Base-by-base conservation (phyloP, 2,113 vertebrate species). In the Apus apus region DNA sequence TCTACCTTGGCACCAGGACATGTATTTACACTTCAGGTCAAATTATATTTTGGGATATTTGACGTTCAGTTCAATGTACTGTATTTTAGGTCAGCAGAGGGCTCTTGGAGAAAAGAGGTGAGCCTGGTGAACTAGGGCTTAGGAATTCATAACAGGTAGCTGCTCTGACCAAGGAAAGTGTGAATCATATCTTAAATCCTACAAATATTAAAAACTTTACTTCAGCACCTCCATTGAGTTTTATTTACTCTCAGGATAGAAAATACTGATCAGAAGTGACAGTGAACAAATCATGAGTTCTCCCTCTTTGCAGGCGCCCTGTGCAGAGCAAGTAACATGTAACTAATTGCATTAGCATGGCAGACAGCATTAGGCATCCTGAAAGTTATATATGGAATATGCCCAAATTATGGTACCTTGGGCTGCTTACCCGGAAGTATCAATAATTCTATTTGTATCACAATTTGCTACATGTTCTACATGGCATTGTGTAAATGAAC, bases 61-160 rank as follows among this genome's bases (percentile, higher is more conserved):
- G 95, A 54, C 12, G 43, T 32, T 26, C 45, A 65, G 14, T 67
- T 81, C 50, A 38, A 92, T 32, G 46, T 0, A 11, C 29, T 67
- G 91, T 22, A 73, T 78, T 94, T 97, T 56, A 96, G 83, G 94
- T 80, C 96, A 97, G 97, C 87, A 97, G 96, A 98, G 97, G 97
- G 96, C 96, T 95, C 97, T 95, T 93, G 91, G 51, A 97, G 97
- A 97, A 97, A 97, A 72, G 94, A 86, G 13, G 32, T 6, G 34
- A 82, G 68, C 56, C 66, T 26, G 85, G 88, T 92, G 85, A 96
- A 96, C 19, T 53, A 76, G 48, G 87, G 89, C 91, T 94, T 21
- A 94, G 58, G 17, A 94, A 96, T 87, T 95, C 58, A 8, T 45
- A 66, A 86, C 29, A 87, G 58, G 95, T 36, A 83, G 15, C 17